Conservation (phyloP, 2,797 vertebrate genomes). For the Phrynocephalus vlangalii region DNA sequence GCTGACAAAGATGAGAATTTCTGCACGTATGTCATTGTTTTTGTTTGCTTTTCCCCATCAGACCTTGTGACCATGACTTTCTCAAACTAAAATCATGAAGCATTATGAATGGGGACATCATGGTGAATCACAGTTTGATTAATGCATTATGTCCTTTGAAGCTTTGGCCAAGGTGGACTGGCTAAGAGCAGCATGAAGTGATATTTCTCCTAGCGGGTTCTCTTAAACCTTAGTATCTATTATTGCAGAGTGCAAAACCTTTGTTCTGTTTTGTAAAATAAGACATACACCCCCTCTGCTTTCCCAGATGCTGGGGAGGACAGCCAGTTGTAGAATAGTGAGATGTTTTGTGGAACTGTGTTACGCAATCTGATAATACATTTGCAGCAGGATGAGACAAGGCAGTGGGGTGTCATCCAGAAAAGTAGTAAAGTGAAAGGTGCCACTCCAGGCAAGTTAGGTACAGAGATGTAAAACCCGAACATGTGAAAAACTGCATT, state of each 20-base stretch:
- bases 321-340: neutral
- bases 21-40: neutral
- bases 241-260: neutral
- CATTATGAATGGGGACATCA: conserved; percentile 16
- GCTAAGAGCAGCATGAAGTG: neutral
- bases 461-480: neutral
- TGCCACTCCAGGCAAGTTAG: neutral
- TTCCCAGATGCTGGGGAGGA: neutral
- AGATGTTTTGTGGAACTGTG: neutral
- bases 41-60: neutral
- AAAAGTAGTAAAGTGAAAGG: neutral
- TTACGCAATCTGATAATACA: neutral
- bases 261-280: neutral
- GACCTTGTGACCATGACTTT: neutral
- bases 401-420: too few relatives aligned
- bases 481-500: neutral
- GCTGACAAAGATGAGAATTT: neutral
- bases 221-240: neutral
- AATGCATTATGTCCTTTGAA: neutral
- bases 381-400: neutral
- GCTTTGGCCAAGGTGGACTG: conserved; percentile 2
- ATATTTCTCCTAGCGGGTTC: neutral
- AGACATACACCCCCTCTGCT: neutral
- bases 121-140: neutral
- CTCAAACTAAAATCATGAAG: neutral